Evolutionary conservation across 2,797 vertebrate species (phyloP).

Genomic region (Philypnodon macrostomus): DNA sequence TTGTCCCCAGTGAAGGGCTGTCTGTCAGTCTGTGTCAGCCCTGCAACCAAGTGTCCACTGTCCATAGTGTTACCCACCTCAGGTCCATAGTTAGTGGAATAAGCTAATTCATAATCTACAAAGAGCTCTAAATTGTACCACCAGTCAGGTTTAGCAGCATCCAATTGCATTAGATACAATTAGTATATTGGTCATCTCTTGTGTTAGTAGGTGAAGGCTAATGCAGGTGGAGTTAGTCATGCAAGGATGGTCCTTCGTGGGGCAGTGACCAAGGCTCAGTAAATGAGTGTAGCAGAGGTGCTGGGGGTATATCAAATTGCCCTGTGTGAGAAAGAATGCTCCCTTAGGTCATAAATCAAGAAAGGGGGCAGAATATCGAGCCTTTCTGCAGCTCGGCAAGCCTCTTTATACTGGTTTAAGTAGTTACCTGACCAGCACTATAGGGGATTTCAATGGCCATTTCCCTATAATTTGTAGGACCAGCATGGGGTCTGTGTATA

Average conservation of each 20-base stretch:
- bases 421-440: slow-evolving; percentile 15
- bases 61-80: too few relatives aligned
- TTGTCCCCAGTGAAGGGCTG: too few relatives aligned
- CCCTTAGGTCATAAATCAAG: slow-evolving; percentile 79
- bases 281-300: slow-evolving; percentile 76
- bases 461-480: slow-evolving; percentile 5
- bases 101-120: too few relatives aligned
- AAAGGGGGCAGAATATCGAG: slow-evolving; percentile 75
- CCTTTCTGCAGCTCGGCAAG: slow-evolving; percentile 75
- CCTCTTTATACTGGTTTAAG: slow-evolving; percentile 79
- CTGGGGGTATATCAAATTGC: slow-evolving; percentile 66
- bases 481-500: slow-evolving; percentile 4
- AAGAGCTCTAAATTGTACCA: background rate
- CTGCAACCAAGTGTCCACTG: too few relatives aligned
- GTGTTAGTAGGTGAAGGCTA: slow-evolving; percentile 62
- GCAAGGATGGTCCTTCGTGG: slow-evolving; percentile 62
- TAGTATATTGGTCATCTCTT: slow-evolving; percentile 14
- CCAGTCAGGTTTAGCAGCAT: slow-evolving; percentile 7
- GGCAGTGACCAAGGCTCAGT: slow-evolving; percentile 61
- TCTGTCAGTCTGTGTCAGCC: too few relatives aligned
- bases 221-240: slow-evolving; percentile 72
- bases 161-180: slow-evolving; percentile 7
- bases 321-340: slow-evolving; percentile 67
- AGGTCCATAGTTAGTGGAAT: too few relatives aligned
- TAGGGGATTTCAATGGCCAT: background rate